phyloP scores from a whole-genome alignment of 1,140 invertebrate species.

The Orchesella cincta region DNA sequence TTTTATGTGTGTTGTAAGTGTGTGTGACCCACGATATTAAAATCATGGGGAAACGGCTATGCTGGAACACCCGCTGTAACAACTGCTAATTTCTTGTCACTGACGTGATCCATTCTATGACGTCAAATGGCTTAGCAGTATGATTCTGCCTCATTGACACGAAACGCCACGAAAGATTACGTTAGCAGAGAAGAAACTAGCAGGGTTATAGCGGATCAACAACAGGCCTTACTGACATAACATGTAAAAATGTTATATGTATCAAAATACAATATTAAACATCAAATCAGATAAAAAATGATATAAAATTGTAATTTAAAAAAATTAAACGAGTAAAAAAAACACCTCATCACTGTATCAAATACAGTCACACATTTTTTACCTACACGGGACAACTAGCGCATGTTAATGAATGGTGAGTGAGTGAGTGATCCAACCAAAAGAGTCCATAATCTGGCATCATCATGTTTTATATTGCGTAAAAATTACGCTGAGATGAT shows the following conservation, averaged over 20 bases:
- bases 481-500: too few species aligned
- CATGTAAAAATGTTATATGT: not conserved
- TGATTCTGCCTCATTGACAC: too few species aligned
- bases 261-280: not conserved
- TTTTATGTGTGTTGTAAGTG: slow-evolving; percentile 5
- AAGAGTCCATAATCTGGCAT: not conserved
- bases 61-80: not conserved
- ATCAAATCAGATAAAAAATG: not conserved
- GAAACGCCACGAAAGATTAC: not conserved
- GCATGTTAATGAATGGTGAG: not conserved
- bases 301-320: not conserved
- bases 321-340: not conserved
- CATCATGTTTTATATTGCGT: not conserved
- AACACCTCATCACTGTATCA: not conserved
- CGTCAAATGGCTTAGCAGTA: too few species aligned
- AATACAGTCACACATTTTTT: not conserved
- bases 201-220: not conserved
- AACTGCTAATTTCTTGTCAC: not conserved
- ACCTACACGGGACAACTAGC: slow-evolving; percentile 10
- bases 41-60: slow-evolving; percentile 23
- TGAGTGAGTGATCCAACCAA: not conserved
- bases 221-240: not conserved
- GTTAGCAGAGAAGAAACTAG: slow-evolving; percentile 6
- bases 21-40: slow-evolving; percentile 22
- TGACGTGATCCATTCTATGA: not conserved